Evolutionary conservation across 92 coral and sea anemone species (phyloP).

Genomic region (Micromussa lordhowensis): DNA sequence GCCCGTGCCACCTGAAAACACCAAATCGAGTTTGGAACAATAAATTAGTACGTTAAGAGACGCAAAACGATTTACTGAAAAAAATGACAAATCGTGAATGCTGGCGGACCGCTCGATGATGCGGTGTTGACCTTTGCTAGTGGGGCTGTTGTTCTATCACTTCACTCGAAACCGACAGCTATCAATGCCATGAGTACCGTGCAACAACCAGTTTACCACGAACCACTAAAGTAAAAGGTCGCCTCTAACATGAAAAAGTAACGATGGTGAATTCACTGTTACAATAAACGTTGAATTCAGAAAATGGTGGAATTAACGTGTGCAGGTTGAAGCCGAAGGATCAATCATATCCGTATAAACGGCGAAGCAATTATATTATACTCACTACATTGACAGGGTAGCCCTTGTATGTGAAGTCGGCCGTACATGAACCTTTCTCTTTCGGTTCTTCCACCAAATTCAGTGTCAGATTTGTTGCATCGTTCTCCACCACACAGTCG

Average conservation of each 20-base stretch:
- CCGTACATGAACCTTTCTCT: conserved; percentile 88
- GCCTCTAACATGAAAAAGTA: neutral
- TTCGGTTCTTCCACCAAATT: conserved; percentile 70
- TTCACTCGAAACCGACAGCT: conserved; percentile 79
- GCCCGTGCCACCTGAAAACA: neutral
- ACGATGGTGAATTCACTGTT: neutral
- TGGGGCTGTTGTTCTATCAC: conserved; percentile 73
- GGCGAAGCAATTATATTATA: conserved; percentile 37
- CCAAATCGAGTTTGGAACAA: conserved; percentile 12
- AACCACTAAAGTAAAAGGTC: neutral
- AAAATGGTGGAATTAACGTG: conserved; percentile 7
- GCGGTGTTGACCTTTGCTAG: conserved; percentile 81
- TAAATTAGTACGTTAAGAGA: neutral
- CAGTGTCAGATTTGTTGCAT: conserved; percentile 77
- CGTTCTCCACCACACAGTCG: conserved; percentile 97
- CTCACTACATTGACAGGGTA: conserved; percentile 99
- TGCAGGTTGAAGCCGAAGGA: neutral
- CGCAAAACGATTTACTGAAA: conserved; percentile 35
- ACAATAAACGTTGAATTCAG: neutral
- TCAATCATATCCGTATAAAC: conserved; percentile 15
- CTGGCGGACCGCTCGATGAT: conserved; percentile 61
- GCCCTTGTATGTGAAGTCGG: conserved; percentile 95
- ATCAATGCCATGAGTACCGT: conserved; percentile 49
- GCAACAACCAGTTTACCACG: conserved; percentile 13
- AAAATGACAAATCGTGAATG: conserved; percentile 47